Base-by-base conservation (phyloP, 2,888 invertebrate species). In the Dryobota labecula region DNA sequence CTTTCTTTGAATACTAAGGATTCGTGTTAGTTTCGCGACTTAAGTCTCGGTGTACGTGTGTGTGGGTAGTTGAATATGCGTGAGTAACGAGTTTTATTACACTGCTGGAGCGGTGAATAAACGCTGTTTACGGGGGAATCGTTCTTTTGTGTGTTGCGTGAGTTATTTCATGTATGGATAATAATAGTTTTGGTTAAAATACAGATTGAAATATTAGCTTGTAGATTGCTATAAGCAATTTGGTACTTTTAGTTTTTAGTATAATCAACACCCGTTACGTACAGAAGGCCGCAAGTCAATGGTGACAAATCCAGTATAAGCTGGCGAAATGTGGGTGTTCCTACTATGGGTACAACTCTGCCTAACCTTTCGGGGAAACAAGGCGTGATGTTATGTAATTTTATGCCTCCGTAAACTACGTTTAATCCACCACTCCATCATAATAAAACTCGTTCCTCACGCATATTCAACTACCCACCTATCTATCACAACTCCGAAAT, bases 1-100 rank as follows among this genome's bases (percentile, higher is more conserved):
- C 71, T 73, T 78, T 85, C 83, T 83, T 80, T 78, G 84, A 83
- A 84, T 85, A 76, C 83, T 83, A 64, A 49, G 62, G 60, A 62
- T 68, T 73, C 68, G 80, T 79, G 80, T 73, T 76, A 71, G 84
- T 83, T 83, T 65, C 45, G 64, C 30, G 67, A 65, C 49, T 61
- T 64, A 58, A 58, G 64, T 49, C 49, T 41, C 47, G 27, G 47
- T 84, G 57, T 70, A 66, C 57, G 67, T 73, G 76, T 54, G 66
- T 80, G 53, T 49, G 49, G 49, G 62, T 64, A 69, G 65, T 73
- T 67, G 69, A 73, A 67, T 38, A 70, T 71, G 51, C 66, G 57
- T 61, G 67, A 83, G 66, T 61, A 49, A 65, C 20, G 53, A 67
- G 61, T 33, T 73, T 73, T 71, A 71, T 62, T 69, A 56, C 47